phyloP scores from a whole-genome alignment of 2,888 invertebrate genomes.

The Eledone cirrhosa region DNA sequence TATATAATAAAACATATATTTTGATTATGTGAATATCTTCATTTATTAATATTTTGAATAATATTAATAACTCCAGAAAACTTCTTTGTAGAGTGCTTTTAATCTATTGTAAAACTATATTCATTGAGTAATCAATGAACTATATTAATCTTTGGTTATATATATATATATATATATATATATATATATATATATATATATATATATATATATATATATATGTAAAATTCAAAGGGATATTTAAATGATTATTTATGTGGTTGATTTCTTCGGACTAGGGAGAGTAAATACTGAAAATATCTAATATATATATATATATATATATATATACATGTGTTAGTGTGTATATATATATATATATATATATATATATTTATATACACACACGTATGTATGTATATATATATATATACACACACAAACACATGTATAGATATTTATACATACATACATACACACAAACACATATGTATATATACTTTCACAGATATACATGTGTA shows the following conservation, averaged over 20 bases:
- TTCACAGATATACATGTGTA: neutral
- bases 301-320: too few relatives aligned
- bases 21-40: too few relatives aligned
- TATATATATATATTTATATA: slow-evolving; percentile 1
- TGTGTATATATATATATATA: neutral
- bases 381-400: neutral
- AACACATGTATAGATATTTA: neutral
- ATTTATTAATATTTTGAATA: too few relatives aligned
- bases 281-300: too few relatives aligned
- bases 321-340: neutral
- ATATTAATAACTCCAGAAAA: too few relatives aligned
- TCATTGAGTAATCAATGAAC: too few relatives aligned
- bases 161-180: neutral
- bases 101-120: too few relatives aligned
- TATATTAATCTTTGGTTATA: too few relatives aligned
- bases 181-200: neutral
- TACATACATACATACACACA: neutral
- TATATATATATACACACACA: neutral
- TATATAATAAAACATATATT: too few relatives aligned
- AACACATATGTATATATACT: neutral
- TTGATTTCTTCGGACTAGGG: too few relatives aligned
- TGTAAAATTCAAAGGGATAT: neutral
- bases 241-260: too few relatives aligned
- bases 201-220: neutral
- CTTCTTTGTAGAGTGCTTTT: too few relatives aligned